Evolutionary conservation across 2,113 vertebrate species (phyloP).

Genomic region (Cheilinus undulatus): DNA sequence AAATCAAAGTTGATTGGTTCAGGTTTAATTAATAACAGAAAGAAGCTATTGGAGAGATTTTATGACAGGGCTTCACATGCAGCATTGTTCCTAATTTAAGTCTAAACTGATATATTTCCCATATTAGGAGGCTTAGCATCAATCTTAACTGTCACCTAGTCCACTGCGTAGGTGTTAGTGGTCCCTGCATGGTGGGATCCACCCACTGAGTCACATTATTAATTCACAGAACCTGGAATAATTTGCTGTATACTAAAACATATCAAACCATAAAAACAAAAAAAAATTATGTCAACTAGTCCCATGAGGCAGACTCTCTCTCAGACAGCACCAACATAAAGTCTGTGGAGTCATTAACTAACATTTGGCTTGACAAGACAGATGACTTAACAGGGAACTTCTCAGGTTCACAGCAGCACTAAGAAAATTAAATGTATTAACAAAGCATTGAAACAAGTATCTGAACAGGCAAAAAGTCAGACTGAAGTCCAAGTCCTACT

Average conservation of each 20-base stretch:
- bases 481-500: too few species aligned
- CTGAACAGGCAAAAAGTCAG: too few species aligned
- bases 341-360: constrained; percentile 11
- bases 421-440: constrained; percentile 22
- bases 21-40: neutral
- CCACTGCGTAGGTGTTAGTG: constrained; percentile 1
- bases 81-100: neutral
- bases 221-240: constrained; percentile 14
- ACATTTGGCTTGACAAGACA: neutral
- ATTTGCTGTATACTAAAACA: neutral
- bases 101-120: neutral
- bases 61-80: neutral
- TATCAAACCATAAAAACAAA: neutral
- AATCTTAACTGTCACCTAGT: constrained; percentile 16
- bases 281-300: neutral
- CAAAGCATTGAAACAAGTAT: too few species aligned
- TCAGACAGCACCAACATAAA: constrained; percentile 4
- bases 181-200: neutral
- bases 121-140: neutral
- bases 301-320: neutral
- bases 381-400: constrained; percentile 33
- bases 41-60: neutral
- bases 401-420: constrained; percentile 52
- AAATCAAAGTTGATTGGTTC: neutral
- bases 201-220: constrained; percentile 17